A percentile compares a stretch with the other conserved stretches of the same genome.
Conservation (phyloP, 1,140 invertebrate genomes). For the Xylocopa sonorina region DNA sequence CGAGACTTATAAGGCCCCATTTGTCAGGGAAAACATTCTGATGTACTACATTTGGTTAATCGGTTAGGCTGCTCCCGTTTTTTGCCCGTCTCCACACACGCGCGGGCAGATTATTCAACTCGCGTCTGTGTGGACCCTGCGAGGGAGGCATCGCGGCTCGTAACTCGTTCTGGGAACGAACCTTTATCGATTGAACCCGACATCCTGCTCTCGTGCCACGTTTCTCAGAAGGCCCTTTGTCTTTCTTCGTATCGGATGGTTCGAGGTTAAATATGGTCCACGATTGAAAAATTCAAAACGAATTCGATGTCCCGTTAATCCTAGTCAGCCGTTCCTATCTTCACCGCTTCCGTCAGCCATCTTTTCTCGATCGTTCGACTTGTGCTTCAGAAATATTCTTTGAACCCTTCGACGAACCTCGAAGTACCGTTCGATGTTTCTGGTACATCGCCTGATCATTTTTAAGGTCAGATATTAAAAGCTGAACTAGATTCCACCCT, state of each 20-base stretch:
- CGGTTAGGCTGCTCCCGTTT: background rate
- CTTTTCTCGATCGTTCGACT: too few relatives aligned
- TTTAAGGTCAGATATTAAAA: too few relatives aligned
- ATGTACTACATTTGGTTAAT: background rate
- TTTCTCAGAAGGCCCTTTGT: background rate
- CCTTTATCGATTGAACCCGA: slow-evolving; percentile 21
- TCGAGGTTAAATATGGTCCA: background rate
- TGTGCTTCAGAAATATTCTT: too few relatives aligned
- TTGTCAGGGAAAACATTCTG: background rate
- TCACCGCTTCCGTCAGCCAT: background rate
- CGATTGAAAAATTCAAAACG: too few relatives aligned
- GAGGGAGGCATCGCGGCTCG: slow-evolving; percentile 4
- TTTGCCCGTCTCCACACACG: slow-evolving; percentile 10
- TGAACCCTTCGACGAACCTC: too few relatives aligned
- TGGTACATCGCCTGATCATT: too few relatives aligned
- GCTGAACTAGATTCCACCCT: too few relatives aligned
- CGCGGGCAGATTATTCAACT: slow-evolving; percentile 5
- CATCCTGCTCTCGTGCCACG: slow-evolving; percentile 10
- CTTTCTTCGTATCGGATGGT: background rate
- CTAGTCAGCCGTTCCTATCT: too few relatives aligned
- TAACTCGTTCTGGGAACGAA: slow-evolving; percentile 36
- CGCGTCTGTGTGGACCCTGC: background rate
- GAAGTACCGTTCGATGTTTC: too few relatives aligned
- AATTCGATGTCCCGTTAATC: background rate
- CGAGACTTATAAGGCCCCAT: background rate